Conservation (phyloP, 2,888 invertebrate genomes). For the Neoitamus cyanurus region DNA sequence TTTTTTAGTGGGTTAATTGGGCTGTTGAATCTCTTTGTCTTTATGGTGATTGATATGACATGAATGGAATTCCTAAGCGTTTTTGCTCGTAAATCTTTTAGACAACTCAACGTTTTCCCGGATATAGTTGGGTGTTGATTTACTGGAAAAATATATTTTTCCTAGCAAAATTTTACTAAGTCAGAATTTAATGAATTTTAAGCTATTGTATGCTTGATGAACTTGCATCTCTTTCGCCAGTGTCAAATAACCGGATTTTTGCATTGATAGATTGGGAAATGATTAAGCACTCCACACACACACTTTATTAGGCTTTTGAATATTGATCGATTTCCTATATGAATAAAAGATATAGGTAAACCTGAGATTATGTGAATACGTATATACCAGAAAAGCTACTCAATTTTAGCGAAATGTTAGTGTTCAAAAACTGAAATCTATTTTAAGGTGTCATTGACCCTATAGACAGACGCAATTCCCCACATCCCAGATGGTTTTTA, state of each 20-base stretch:
- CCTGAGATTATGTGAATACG: no score
- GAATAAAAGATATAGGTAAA: no score
- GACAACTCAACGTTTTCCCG: neutral
- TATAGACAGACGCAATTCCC: no score
- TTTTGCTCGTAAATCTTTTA: neutral
- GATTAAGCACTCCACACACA: neutral
- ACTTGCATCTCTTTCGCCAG: neutral
- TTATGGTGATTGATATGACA: slow-evolving; percentile 11
- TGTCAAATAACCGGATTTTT: neutral
- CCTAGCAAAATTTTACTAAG: neutral
- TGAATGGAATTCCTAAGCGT: neutral
- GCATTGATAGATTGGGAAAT: neutral
- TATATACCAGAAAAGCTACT: no score
- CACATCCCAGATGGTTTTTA: no score
- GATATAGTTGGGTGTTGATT: neutral
- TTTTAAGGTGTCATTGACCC: no score
- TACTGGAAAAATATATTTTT: neutral
- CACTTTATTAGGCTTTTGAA: no score
- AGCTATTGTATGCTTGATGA: neutral
- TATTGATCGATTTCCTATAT: no score
- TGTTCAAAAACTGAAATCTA: no score
- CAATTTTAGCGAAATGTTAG: no score
- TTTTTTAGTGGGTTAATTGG: neutral
- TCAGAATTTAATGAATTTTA: neutral
- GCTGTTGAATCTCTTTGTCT: neutral